Conservation (phyloP, 2,888 invertebrate genomes). For the Plagiodera versicolora region DNA sequence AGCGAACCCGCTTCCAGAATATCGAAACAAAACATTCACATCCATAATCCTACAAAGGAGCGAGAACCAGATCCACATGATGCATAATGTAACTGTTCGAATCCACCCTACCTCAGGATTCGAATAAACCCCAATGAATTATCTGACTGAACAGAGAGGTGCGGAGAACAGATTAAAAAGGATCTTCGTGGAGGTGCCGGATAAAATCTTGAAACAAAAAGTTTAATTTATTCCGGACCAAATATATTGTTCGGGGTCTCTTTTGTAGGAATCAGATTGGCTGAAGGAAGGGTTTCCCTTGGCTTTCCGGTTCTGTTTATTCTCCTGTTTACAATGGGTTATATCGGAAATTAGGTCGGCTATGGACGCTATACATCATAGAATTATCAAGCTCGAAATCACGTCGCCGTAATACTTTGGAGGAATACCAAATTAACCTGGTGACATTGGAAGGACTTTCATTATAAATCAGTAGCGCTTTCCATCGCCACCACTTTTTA, state of each 20-base stretch:
- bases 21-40: not conserved
- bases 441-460: constrained; percentile 17
- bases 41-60: not conserved
- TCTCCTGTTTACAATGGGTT: constrained; percentile 38
- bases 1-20: not conserved
- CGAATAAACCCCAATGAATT: constrained; percentile 36
- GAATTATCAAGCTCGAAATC: constrained; percentile 31
- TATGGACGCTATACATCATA: constrained; percentile 30
- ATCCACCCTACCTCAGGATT: constrained; percentile 10
- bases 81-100: not conserved
- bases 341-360: constrained; percentile 41
- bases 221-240: constrained; percentile 44
- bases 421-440: constrained; percentile 17
- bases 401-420: constrained; percentile 23
- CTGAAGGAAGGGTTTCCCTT: constrained; percentile 39
- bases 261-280: constrained; percentile 43
- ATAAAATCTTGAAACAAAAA: constrained; percentile 46
- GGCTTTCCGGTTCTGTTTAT: constrained; percentile 41
- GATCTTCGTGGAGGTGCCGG: constrained; percentile 35
- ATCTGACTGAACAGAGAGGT: constrained; percentile 31
- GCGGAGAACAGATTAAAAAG: constrained; percentile 41
- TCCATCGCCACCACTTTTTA: no score
- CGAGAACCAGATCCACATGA: not conserved
- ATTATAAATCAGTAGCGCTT: constrained; percentile 24
- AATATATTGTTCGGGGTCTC: constrained; percentile 42